Evolutionary conservation across 2,888 invertebrate species (phyloP).

Genomic region (Ormyrus thymus): DNA sequence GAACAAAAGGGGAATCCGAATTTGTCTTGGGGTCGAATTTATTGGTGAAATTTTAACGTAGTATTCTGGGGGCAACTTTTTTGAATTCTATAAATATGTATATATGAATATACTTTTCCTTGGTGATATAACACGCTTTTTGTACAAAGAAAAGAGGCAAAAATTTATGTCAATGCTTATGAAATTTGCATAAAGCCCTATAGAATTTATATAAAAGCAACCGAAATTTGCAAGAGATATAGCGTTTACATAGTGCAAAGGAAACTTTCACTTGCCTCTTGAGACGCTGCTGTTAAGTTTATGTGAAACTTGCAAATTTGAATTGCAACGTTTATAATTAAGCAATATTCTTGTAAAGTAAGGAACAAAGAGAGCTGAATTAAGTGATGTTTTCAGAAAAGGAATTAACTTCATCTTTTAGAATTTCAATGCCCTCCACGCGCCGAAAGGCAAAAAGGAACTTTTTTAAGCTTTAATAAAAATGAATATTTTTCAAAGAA

Average conservation of each 20-base stretch:
- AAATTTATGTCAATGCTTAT: conserved; percentile 34
- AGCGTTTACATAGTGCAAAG: conserved; percentile 16
- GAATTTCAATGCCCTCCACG: too few relatives aligned
- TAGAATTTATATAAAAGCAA: conserved; percentile 12
- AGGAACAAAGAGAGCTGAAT: too few relatives aligned
- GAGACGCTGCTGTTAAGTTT: too few relatives aligned
- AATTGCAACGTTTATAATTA: neutral
- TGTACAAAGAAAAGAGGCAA: neutral
- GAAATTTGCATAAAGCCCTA: conserved; percentile 29
- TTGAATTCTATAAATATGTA: neutral
- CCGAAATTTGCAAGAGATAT: conserved; percentile 26
- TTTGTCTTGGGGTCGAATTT: too few relatives aligned
- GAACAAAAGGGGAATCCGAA: too few relatives aligned
- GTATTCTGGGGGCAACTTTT: neutral
- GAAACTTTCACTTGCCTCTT: neutral
- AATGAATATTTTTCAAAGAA: neutral
- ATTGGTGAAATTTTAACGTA: too few relatives aligned
- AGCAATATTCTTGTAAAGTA: too few relatives aligned
- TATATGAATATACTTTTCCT: conserved; percentile 2
- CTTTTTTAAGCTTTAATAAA: too few relatives aligned
- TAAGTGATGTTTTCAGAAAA: too few relatives aligned
- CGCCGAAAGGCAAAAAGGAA: too few relatives aligned
- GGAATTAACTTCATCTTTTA: too few relatives aligned
- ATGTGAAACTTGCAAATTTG: too few relatives aligned
- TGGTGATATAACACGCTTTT: neutral